Evolutionary conservation across 2,888 invertebrate genomes (phyloP), one percentile per base, ranked within the genome.

Genomic region (Eristalinus aeneus): DNA sequence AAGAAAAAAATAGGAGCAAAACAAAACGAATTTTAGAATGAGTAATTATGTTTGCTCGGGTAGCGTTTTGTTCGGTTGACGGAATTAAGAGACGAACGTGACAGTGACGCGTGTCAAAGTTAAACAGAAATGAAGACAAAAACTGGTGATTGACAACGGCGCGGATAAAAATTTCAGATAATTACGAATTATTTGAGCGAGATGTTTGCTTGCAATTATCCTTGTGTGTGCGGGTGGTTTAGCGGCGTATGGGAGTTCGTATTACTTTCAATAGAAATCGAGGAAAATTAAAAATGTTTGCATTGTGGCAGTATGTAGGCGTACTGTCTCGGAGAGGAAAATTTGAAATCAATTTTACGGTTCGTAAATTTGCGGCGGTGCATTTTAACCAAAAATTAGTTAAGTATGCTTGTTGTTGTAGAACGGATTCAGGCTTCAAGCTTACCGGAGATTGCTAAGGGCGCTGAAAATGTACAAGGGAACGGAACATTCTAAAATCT

Each of bases 61-160:
- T n/a, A 23, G 46, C 46, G 46, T 20, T 46, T 16, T 16, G 16
- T 16, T 27, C 11, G 56, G 10, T n/a, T 23, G 56, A 23, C 56
- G 56, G 56, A 56, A 56, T 11, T 56, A 11, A 23, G 12, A 23
- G 56, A 56, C 56, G 23, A 56, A 56, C 16, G 67, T 67, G 67
- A 67, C 67, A 54, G 67, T 67, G 67, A 54, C 67, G 54, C 32
- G 67, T 67, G 54, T 67, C 67, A 67, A 32, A 67, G 31, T 23
- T 10, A 56, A 23, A 56, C 22, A 56, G 23, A 56, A 56, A 56
- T 22, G 9, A 20, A 11, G 56, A 56, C 22, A 22, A 23, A 34
- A 34, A 6, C 34, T 10, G 34, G 34, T 16, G 53, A 3, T 53
- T 22, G 56, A 22, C 56, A 56, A 22, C 8, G 46, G 16, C 46